A percentile compares a stretch with the other conserved stretches of the same genome.
These are phyloP conservation scores for Oreohelix idahoensis DNA, from an alignment of 1,140 invertebrate genomes.

Conservation along the genomic window DNA sequence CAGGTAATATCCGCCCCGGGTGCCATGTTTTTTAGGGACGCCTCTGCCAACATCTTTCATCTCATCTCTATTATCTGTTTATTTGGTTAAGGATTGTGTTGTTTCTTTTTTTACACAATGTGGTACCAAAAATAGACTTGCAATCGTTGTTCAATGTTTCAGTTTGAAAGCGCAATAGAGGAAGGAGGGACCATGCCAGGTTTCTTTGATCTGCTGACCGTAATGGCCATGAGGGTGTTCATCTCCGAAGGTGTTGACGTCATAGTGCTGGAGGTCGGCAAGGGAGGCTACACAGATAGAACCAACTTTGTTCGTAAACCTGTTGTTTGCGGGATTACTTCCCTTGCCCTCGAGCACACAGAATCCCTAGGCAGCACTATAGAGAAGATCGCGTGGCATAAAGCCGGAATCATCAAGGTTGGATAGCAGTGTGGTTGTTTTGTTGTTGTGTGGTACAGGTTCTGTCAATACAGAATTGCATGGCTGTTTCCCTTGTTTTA, in stretches of 20 bases:
- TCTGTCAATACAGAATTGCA: too few relatives aligned
- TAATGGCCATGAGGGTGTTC: constrained; percentile 78
- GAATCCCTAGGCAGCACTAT: constrained; percentile 87
- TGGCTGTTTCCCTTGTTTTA: too few relatives aligned
- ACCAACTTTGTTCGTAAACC: constrained; percentile 86
- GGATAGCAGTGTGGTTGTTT: not conserved
- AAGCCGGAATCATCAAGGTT: constrained; percentile 95
- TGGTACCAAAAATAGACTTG: too few relatives aligned
- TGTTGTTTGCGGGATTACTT: constrained; percentile 90
- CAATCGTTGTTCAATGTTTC: not conserved
- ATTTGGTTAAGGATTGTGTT: too few relatives aligned
- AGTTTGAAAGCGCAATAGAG: not conserved
- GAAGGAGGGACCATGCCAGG: constrained; percentile 6
- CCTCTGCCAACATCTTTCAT: too few relatives aligned
- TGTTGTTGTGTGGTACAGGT: not conserved
- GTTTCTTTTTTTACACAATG: too few relatives aligned
- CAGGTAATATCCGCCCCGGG: too few relatives aligned
- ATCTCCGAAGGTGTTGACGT: constrained; percentile 90
- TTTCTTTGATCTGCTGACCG: not conserved
- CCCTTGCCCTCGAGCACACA: constrained; percentile 90
- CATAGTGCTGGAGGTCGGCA: constrained; percentile 97
- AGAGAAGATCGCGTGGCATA: constrained; percentile 92
- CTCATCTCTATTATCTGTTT: too few relatives aligned
- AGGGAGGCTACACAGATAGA: constrained; percentile 94
- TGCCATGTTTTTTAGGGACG: too few relatives aligned